A percentile compares a stretch with the other conserved stretches of the same genome.
Evolutionary conservation across 1,140 invertebrate genomes (phyloP).

Genomic region (Coenobita brevimanus): DNA sequence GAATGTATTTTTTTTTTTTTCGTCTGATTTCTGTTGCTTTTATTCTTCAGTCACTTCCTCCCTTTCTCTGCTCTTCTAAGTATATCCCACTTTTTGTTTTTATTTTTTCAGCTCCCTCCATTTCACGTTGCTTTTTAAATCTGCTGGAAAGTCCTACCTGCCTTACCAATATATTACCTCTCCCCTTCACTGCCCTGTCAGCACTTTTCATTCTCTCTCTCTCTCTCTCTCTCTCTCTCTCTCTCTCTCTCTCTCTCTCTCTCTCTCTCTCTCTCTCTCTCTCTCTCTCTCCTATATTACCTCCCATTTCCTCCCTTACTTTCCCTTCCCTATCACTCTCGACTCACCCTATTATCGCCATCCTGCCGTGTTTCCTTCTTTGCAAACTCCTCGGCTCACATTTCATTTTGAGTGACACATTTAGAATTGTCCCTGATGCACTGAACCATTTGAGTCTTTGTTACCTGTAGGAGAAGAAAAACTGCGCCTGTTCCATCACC

Average conservation of each 20-base stretch:
- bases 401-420: no score
- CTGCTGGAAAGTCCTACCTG: not conserved
- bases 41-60: not conserved
- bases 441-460: no score
- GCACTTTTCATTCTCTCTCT: no score
- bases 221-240: constrained; percentile 11
- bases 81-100: not conserved
- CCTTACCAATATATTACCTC: not conserved
- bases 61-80: not conserved
- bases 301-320: not conserved
- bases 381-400: not conserved
- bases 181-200: not conserved
- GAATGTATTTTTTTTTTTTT: not conserved
- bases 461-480: no score
- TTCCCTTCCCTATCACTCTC: not conserved
- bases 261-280: constrained; percentile 11
- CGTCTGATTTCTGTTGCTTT: not conserved
- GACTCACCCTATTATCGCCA: not conserved
- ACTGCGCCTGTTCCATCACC: no score
- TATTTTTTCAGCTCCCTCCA: not conserved
- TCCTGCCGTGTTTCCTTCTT: not conserved
- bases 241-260: constrained; percentile 11
- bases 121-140: not conserved
- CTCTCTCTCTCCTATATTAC: not conserved
- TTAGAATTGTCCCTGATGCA: no score